phyloP scores from a whole-genome alignment of 37 sponge, comb jelly and placozoan species.

The Lycopodina hypogea region DNA sequence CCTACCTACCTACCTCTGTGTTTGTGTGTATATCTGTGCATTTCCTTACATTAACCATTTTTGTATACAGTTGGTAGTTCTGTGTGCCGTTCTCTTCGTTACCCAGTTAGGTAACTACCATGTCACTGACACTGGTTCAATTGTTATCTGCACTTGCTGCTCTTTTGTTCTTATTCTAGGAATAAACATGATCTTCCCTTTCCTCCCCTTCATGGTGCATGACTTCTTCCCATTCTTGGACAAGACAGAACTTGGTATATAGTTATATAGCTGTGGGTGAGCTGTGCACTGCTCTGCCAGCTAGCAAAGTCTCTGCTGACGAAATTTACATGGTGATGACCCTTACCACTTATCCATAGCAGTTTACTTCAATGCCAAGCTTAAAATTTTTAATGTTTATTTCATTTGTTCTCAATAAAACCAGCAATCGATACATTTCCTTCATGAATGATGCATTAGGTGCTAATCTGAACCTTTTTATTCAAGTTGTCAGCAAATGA shows the following conservation, averaged over 20 bases:
- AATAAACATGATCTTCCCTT: slow-evolving; percentile 75
- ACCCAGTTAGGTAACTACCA: slow-evolving; percentile 48
- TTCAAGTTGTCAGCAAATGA: too few relatives aligned
- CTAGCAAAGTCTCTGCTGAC: background rate
- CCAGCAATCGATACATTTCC: too few relatives aligned
- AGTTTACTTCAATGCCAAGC: too few relatives aligned
- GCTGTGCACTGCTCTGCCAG: background rate
- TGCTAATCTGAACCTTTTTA: too few relatives aligned
- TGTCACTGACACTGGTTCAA: background rate
- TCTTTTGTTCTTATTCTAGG: slow-evolving; percentile 30
- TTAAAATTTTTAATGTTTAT: too few relatives aligned
- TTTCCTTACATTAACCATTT: background rate
- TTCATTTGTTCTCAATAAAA: too few relatives aligned
- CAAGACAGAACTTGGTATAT: slow-evolving; percentile 67
- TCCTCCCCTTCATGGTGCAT: slow-evolving; percentile 88
- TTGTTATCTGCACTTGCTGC: too few relatives aligned
- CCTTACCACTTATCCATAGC: background rate
- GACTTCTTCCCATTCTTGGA: slow-evolving; percentile 86
- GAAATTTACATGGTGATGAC: background rate
- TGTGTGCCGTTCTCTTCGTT: slow-evolving; percentile 34
- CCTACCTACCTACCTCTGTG: too few relatives aligned
- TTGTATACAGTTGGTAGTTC: slow-evolving; percentile 21
- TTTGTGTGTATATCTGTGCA: background rate
- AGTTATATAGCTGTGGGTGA: too few relatives aligned
- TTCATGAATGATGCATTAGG: too few relatives aligned